Base-by-base conservation (phyloP, 2,797 vertebrate genomes). In the Molossus alvarezi region DNA sequence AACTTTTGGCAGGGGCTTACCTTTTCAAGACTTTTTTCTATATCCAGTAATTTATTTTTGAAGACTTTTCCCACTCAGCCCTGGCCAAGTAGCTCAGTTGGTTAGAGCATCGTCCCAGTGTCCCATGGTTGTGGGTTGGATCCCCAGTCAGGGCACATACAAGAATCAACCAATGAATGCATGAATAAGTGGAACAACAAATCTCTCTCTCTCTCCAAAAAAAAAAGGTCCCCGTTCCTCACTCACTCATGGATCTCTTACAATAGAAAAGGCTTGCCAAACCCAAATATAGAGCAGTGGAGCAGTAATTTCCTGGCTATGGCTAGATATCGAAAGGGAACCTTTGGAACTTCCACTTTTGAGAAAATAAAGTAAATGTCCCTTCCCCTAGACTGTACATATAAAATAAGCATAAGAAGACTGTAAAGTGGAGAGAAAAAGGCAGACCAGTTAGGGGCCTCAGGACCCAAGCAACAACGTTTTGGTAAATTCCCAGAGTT, bases 311-410 rank as follows among this genome's bases (percentile, higher is more conserved):
- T 90, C 88, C 73, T 90, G 75, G 5, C 69, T 81, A 13, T 92
- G 82, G 57, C 25, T 23, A 92, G 95, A 75, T 79, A 94, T 51
- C 83, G 84, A 94, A 94, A 94, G 69, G 76, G 69, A 73, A 88
- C 3, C 33, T 93, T 88, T 69, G 80, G 41, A 57, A 53, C 48
- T 71, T 90, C 37, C 62, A 82, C 51, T 83, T 92, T 72, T n/a
- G 73, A 60, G 81, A 97, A 94, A 79, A 76, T 57, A 27, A 45
- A 90, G 13, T 65, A 58, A 83, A 88, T 55, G 37, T 60, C 60
- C 41, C 91, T 91, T 89, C 21, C 76, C 75, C 20, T 76, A 21
- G 53, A 37, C 25, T 90, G 92, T 67, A 37, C 72, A 53, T 65
- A 25, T 94, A 94, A 96, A 88, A 64, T 41, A 89, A 94, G 6